Evolutionary conservation across 92 coral and sea anemone species (phyloP), one percentile per base, ranked within the genome.

Genomic region (Micromussa lordhowensis): DNA sequence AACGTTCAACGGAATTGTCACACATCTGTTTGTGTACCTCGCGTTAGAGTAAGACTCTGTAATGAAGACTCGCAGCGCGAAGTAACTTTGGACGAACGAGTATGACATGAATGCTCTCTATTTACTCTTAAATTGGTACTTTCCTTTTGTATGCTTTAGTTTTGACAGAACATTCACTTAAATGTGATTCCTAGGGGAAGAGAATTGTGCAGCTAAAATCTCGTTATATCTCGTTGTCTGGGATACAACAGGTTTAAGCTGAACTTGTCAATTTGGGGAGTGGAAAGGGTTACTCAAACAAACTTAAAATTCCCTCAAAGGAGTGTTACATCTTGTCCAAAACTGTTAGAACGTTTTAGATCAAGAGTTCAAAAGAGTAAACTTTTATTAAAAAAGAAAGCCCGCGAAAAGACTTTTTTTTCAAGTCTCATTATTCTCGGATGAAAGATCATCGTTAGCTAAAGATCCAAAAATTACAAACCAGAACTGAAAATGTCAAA

Each of bases 381-480:
- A 9, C 31, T 82, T 82, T 82, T 26, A 49, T 82, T 44, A 28
- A 79, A 69, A 44, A 70, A 5, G 29, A 80, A 80, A 80, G 84
- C 58, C 54, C 78, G 73, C 32, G 58, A 80, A 87, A 68, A n/a
- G 19, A 32, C 24, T 61, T 74, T 76, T 80, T n/a, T 36, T 28
- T 34, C 44, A 58, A 83, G 34, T 68, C 51, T 68, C 54, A 19
- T 78, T 87, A 38, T 83, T 68, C 69, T 57, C 69, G 84, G 70
- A 53, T 85, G 75, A 79, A 82, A 79, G 86, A 82, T 79, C 77
- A 66, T 85, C 86, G 72, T 93, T 90, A 86, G 90, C 90, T 94
- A 82, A 82, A 84, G 95, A 88, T 90, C 70, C 77, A 90, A 89
- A 89, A 93, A 93, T 91, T 91, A 82, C 94, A 78, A 66, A 91